Percentiles rank a stretch among this genome's conserved stretches.
Evolutionary conservation across 2,797 vertebrate genomes (phyloP).

Genomic region (Sus cebifrons): DNA sequence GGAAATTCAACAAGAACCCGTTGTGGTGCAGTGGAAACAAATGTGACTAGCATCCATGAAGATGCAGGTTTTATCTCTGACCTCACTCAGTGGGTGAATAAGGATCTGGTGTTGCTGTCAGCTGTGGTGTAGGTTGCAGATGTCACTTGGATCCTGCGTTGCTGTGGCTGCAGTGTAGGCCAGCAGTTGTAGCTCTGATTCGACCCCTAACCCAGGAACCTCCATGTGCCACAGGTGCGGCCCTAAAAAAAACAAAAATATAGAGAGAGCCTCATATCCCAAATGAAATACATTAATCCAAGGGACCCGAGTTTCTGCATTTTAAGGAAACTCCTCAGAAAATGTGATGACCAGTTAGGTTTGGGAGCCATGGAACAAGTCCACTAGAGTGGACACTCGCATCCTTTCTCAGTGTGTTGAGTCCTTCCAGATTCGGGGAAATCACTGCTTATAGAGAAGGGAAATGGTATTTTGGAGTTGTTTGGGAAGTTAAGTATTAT

Average conservation of each 20-base stretch:
- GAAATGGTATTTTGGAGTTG: constrained; percentile 39
- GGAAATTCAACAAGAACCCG: background rate
- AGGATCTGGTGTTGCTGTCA: no score
- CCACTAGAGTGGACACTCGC: background rate
- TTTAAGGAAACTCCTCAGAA: background rate
- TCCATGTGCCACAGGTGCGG: no score
- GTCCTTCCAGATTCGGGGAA: constrained; percentile 15
- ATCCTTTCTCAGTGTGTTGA: background rate
- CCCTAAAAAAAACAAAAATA: no score
- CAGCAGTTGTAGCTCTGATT: no score
- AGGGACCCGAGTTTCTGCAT: background rate
- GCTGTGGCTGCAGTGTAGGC: no score
- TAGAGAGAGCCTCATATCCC: background rate
- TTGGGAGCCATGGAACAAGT: background rate
- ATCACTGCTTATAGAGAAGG: background rate
- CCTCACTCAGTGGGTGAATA: no score
- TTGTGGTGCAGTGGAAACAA: no score
- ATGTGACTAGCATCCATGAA: no score
- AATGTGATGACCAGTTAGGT: background rate
- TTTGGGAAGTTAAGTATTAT: constrained; percentile 32
- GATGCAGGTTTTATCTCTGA: no score
- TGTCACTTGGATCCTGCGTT: no score
- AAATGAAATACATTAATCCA: background rate
- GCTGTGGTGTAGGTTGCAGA: no score
- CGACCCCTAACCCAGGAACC: no score